Evolutionary conservation across 2,113 vertebrate species (phyloP), one percentile per base, ranked within the genome.

Genomic region (Ia io): DNA sequence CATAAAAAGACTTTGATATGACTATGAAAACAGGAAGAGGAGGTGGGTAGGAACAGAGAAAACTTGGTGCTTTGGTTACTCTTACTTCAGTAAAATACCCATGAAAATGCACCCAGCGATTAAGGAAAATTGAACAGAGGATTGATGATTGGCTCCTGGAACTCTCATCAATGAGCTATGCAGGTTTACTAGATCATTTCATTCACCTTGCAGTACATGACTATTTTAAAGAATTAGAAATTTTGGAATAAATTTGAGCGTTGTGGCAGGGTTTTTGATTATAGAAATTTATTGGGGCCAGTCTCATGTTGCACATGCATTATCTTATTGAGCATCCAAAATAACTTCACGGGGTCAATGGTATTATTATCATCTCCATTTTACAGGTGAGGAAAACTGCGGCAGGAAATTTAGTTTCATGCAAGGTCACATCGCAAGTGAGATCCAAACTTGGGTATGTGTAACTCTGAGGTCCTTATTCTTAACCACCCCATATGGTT

Each of bases 241-340:
- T 44, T 71, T 84, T 6, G 35, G 32, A 10, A 59, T 92, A 71
- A 20, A 84, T 80, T 73, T 63, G 40, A 71, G 22, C 84, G 28
- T 84, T 67, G 70, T 23, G 5, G 28, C 28, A 84, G 16, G 35
- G 42, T 76, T 95, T 76, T 95, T 40, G 23, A 59, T 93, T 56
- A 63, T 65, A 92, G 18, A 40, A 65, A n/a, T 7, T 42, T 74
- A 5, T 37, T 7, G 42, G 28, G 35, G 13, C 7, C 37, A 77
- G 69, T 61, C 14, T 9, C 40, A 40, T 63, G 20, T 35, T 49
- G 18, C 51, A 83, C 3, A 11, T 35, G 20, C 6, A 40, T 76
- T 80, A n/a, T 56, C 65, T 90, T 89, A 90, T 6, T 93, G 56
- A 95, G 59, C 67, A 89, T 71, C n/a, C 30, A 94, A 69, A 76